phyloP scores from a whole-genome alignment of 1,140 invertebrate genomes.

The Hesperophylax magnus region DNA sequence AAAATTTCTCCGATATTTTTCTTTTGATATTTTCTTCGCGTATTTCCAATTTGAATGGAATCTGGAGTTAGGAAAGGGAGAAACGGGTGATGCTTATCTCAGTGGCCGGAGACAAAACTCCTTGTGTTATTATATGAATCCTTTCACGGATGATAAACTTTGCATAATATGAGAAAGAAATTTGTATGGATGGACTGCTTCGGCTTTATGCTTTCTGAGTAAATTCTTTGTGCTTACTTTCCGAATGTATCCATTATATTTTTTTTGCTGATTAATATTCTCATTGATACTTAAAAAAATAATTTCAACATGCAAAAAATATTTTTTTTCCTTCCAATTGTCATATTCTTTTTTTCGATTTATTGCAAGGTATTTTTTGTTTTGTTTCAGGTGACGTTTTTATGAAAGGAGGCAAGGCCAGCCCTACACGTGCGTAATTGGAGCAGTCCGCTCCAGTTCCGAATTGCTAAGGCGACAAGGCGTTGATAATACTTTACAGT shows the following conservation, averaged over 20 bases:
- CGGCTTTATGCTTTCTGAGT: not conserved
- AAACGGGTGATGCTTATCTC: conserved; percentile 23
- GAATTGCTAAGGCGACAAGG: too few relatives aligned
- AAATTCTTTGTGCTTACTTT: conserved; percentile 1
- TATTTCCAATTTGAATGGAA: not conserved
- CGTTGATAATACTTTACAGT: too few relatives aligned
- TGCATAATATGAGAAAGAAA: conserved; percentile 50
- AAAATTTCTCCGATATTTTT: conserved; percentile 21
- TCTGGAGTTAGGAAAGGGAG: not conserved
- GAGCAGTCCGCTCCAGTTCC: too few relatives aligned
- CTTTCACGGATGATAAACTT: conserved; percentile 53
- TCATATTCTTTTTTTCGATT: too few relatives aligned
- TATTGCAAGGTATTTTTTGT: too few relatives aligned
- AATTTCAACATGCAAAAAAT: too few relatives aligned
- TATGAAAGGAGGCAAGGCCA: too few relatives aligned
- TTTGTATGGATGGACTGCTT: conserved; percentile 52
- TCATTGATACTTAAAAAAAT: not conserved
- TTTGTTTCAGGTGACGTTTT: too few relatives aligned
- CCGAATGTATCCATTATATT: not conserved
- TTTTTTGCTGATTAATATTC: not conserved
- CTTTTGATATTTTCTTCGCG: conserved; percentile 35
- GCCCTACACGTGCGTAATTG: too few relatives aligned
- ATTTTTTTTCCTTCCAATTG: too few relatives aligned
- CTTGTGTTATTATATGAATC: conserved; percentile 55
- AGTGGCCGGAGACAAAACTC: conserved; percentile 44